Conservation (phyloP, 2,113 vertebrate species). For the Paracanthobrama guichenoti region DNA sequence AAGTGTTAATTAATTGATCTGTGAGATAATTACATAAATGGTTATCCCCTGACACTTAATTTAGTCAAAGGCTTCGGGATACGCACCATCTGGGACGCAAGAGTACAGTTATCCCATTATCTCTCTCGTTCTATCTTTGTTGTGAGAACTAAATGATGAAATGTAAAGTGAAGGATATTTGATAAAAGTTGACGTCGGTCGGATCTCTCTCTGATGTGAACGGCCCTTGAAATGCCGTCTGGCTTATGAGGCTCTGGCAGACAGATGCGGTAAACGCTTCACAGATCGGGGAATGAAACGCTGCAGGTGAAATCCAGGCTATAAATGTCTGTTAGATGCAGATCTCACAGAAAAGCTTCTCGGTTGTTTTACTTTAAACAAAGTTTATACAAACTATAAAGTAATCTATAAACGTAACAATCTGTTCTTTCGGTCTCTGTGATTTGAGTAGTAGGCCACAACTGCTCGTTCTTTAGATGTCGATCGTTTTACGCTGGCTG, state of each 20-base stretch:
- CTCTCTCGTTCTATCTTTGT: constrained; percentile 2
- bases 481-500: background rate
- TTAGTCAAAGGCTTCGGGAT: constrained; percentile 63
- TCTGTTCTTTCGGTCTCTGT: background rate
- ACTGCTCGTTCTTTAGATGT: background rate
- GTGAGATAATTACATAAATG: constrained; percentile 63
- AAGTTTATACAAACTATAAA: background rate
- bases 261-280: background rate
- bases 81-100: constrained; percentile 65
- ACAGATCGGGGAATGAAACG: background rate
- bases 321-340: background rate
- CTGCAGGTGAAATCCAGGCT: background rate
- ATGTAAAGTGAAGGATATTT: background rate
- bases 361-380: background rate
- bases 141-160: background rate
- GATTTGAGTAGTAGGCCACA: background rate
- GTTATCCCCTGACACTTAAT: constrained; percentile 60
- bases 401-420: background rate
- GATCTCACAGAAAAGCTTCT: background rate
- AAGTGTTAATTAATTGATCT: constrained; percentile 52
- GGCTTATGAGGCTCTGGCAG: background rate
- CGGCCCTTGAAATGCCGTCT: background rate
- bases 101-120: constrained; percentile 33
- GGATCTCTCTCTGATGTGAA: background rate
- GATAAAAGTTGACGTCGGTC: background rate